Evolutionary conservation across 2,113 vertebrate species (phyloP).

Genomic region (Alligator sinensis): DNA sequence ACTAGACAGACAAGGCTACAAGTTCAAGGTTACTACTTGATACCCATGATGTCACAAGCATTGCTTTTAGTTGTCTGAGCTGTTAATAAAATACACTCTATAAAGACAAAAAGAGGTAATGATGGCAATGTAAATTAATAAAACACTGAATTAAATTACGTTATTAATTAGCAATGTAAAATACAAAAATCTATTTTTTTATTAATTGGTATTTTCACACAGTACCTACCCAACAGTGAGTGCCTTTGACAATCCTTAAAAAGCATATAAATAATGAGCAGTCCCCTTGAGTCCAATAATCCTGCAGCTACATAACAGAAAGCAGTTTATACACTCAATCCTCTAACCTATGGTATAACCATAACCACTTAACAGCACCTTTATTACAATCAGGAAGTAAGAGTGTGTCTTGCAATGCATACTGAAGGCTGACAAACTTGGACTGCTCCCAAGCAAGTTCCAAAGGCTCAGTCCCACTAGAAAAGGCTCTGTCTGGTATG

Average conservation of each 20-base stretch:
- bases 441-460: too few species aligned
- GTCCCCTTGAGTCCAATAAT: not conserved
- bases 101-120: not conserved
- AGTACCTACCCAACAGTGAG: too few species aligned
- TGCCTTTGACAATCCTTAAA: not conserved
- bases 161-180: not conserved
- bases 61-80: not conserved
- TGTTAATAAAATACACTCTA: not conserved
- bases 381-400: too few species aligned
- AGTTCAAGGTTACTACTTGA: too few species aligned
- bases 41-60: accelerated
- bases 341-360: too few species aligned
- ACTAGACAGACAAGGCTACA: too few species aligned
- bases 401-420: too few species aligned
- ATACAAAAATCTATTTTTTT: not conserved
- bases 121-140: not conserved
- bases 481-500: too few species aligned
- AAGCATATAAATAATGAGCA: not conserved
- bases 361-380: too few species aligned
- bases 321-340: not conserved
- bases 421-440: too few species aligned
- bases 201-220: not conserved
- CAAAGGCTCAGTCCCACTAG: too few species aligned
- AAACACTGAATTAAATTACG: too few species aligned
- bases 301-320: not conserved